Conservation (phyloP, 2,113 vertebrate genomes). For the Sula dactylatra region DNA sequence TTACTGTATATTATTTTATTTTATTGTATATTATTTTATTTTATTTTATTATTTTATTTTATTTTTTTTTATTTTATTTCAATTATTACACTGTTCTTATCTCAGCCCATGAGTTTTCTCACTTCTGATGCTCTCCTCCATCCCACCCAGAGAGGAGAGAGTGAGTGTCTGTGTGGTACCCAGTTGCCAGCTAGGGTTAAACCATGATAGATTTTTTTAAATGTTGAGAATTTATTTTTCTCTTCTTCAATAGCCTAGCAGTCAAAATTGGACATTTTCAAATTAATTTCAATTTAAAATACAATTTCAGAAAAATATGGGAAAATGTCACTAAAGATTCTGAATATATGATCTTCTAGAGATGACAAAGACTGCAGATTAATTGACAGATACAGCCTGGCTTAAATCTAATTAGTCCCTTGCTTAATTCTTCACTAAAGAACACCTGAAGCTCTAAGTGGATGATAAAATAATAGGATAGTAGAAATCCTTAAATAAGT, state of each 20-base stretch:
- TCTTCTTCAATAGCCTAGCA: not conserved
- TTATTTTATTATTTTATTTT: no score
- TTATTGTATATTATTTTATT: no score
- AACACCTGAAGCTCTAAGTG: not conserved
- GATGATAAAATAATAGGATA: not conserved
- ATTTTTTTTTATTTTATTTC: no score
- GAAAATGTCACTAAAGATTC: not conserved
- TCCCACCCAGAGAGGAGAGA: no score
- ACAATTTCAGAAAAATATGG: not conserved
- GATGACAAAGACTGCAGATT: not conserved
- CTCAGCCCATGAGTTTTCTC: no score
- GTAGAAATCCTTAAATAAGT: not conserved
- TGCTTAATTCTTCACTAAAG: not conserved
- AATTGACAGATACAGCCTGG: not conserved
- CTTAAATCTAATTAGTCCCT: not conserved
- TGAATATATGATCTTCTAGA: not conserved
- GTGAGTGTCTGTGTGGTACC: no score
- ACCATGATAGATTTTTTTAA: not conserved
- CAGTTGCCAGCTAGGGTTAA: no score
- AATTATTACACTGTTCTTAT: no score
- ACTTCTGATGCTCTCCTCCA: no score
- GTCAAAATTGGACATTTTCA: not conserved
- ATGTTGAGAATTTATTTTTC: not conserved
- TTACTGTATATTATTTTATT: no score
- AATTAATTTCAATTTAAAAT: not conserved